These are phyloP conservation scores for Actinopyga echinites DNA, from an alignment of 53 echinoderm and acorn worm genomes.

Conservation along the genomic window DNA sequence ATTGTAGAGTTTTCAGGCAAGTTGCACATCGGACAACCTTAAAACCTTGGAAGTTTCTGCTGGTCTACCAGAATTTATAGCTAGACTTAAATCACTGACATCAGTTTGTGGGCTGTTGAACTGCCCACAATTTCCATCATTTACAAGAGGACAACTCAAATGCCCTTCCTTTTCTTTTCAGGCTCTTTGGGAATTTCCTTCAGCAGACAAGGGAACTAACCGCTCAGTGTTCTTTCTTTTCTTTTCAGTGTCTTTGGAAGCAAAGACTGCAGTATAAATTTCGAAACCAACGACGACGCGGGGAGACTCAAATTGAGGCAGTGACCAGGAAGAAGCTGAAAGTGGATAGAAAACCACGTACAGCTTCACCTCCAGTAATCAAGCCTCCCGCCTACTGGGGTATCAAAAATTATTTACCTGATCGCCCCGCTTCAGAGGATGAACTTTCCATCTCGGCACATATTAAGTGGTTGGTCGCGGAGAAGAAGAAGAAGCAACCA, in stretches of 20 bases:
- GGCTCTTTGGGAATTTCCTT: background rate
- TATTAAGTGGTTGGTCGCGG: conserved; percentile 22
- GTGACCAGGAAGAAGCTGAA: conserved; percentile 13
- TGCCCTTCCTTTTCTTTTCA: background rate
- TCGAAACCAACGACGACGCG: conserved; percentile 4
- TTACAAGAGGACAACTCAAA: too few relatives aligned
- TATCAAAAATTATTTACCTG: conserved; percentile 14
- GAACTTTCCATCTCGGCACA: conserved; percentile 6
- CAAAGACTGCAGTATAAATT: conserved; percentile 46
- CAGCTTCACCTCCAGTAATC: background rate
- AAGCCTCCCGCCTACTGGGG: conserved; percentile 23
- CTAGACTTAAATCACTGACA: too few relatives aligned
- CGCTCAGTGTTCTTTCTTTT: background rate
- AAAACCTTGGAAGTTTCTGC: too few relatives aligned
- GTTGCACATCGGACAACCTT: too few relatives aligned
- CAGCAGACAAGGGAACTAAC: background rate
- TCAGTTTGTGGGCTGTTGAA: too few relatives aligned
- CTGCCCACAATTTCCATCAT: too few relatives aligned
- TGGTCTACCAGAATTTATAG: too few relatives aligned
- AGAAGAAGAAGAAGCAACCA: conserved; percentile 45
- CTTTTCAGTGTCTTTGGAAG: conserved; percentile 43
- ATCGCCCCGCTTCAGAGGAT: conserved; percentile 24
- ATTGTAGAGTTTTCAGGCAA: too few relatives aligned
- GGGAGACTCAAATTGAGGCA: background rate
- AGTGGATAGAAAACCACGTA: background rate